phyloP scores from a whole-genome alignment of 2,888 invertebrate genomes.

The Stramonita haemastoma region DNA sequence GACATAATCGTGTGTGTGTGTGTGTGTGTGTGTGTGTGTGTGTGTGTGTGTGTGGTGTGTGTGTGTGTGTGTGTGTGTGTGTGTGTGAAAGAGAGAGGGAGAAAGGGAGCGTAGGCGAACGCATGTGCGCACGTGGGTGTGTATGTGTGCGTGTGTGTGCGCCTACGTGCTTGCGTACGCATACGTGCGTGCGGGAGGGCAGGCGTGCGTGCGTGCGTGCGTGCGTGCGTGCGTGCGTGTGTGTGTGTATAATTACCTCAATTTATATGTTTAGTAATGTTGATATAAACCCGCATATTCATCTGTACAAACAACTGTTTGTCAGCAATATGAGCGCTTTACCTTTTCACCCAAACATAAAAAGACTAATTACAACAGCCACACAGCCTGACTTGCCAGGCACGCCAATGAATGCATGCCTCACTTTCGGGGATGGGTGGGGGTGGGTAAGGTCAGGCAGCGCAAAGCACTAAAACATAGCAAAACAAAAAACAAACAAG shows the following conservation, averaged over 20 bases:
- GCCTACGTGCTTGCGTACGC: neutral
- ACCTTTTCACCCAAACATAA: too few species aligned
- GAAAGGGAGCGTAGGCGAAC: neutral
- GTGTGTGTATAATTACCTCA: neutral
- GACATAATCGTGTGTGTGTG: neutral
- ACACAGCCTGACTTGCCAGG: too few species aligned
- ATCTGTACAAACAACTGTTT: too few species aligned
- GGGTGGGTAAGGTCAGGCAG: too few species aligned
- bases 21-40: neutral
- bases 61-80: neutral
- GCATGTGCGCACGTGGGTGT: neutral
- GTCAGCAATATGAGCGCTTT: too few species aligned
- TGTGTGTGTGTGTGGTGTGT: neutral
- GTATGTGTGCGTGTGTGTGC: neutral
- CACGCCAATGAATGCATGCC: too few species aligned
- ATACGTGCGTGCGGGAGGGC: neutral
- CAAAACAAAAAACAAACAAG: too few species aligned
- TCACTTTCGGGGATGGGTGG: too few species aligned
- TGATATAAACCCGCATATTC: too few species aligned
- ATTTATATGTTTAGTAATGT: too few species aligned
- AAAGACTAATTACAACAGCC: too few species aligned
- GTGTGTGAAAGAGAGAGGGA: neutral
- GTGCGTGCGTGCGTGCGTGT: neutral
- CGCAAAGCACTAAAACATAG: too few species aligned
- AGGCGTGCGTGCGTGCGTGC: neutral